Percentiles rank a stretch among this genome's conserved stretches.
phyloP scores from a whole-genome alignment of 2,888 invertebrate genomes.

The Drosophila cognata region DNA sequence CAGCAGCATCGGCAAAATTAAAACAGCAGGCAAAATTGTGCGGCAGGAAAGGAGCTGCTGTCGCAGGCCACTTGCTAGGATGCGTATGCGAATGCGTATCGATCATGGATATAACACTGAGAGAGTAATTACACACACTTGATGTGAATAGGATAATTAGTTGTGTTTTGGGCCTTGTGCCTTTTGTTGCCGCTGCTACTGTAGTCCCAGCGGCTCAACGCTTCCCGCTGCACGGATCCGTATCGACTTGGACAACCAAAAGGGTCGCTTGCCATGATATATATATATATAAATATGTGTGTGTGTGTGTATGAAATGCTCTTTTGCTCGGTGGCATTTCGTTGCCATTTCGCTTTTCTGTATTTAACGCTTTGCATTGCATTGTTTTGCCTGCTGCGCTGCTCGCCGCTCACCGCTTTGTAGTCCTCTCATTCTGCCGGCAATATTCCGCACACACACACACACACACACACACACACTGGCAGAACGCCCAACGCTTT shows the following conservation, averaged over 20 bases:
- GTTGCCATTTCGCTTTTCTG: constrained; percentile 48
- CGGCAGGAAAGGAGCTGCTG: constrained; percentile 27
- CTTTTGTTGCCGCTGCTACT: constrained; percentile 65
- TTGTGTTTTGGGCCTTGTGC: constrained; percentile 67
- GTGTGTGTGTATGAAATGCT: constrained; percentile 23
- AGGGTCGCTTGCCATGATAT: constrained; percentile 9
- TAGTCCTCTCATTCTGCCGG: constrained; percentile 20
- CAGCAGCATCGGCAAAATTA: constrained; percentile 37
- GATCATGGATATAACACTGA: constrained; percentile 52
- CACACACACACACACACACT: neutral
- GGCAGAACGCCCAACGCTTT: constrained; percentile 17
- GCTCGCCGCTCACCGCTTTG: constrained; percentile 29
- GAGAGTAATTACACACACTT: constrained; percentile 70
- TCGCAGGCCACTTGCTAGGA: constrained; percentile 27
- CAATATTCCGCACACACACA: constrained; percentile 4
- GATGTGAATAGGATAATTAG: constrained; percentile 77
- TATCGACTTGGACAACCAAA: constrained; percentile 36
- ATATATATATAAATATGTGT: neutral
- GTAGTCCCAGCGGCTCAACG: constrained; percentile 46
- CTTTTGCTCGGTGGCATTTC: constrained; percentile 25
- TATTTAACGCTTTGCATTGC: constrained; percentile 70
- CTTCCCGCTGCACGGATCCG: constrained; percentile 25
- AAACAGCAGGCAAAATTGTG: constrained; percentile 41
- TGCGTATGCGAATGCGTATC: constrained; percentile 36
- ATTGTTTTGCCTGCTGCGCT: constrained; percentile 72